A percentile compares a stretch with the other conserved stretches of the same genome.
These are phyloP conservation scores for Lota lota DNA, from an alignment of 2,113 vertebrate genomes.

Conservation along the genomic window DNA sequence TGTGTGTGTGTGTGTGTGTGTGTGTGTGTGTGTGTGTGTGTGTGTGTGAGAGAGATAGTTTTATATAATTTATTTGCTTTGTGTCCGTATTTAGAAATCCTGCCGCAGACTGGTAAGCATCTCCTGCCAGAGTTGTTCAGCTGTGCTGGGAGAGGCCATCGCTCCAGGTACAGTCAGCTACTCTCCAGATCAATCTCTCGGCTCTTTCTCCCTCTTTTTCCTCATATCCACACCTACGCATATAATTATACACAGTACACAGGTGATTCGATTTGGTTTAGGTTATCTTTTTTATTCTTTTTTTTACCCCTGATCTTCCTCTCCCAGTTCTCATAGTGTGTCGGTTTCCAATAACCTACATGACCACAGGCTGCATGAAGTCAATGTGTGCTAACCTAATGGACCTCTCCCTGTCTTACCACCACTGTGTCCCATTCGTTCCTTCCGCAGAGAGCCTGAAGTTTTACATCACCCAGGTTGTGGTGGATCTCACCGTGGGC, in stretches of 20 bases:
- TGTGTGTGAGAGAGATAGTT: neutral
- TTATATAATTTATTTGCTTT: neutral
- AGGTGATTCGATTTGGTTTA: too few relatives aligned
- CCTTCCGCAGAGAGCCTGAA: slow-evolving; percentile 78
- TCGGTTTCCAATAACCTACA: too few relatives aligned
- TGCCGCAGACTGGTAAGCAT: slow-evolving; percentile 75
- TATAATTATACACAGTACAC: too few relatives aligned
- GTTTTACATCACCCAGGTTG: slow-evolving; percentile 87
- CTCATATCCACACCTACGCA: neutral
- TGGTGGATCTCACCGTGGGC: slow-evolving; percentile 68
- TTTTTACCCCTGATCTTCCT: too few relatives aligned
- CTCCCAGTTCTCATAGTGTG: too few relatives aligned
- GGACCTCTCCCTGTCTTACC: neutral
- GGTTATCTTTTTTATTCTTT: too few relatives aligned
- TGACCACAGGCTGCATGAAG: too few relatives aligned
- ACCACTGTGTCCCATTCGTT: neutral
- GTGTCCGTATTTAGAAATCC: slow-evolving; percentile 72
- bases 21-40: neutral
- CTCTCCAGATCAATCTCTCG: neutral
- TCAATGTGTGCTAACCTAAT: neutral
- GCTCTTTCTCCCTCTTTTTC: neutral
- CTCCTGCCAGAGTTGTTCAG: slow-evolving; percentile 85
- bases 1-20: too few relatives aligned
- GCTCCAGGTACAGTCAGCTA: slow-evolving; percentile 76
- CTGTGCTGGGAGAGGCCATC: slow-evolving; percentile 80